Evolutionary conservation across 2,888 invertebrate genomes (phyloP).

Genomic region (Nemotelus pantherinus): DNA sequence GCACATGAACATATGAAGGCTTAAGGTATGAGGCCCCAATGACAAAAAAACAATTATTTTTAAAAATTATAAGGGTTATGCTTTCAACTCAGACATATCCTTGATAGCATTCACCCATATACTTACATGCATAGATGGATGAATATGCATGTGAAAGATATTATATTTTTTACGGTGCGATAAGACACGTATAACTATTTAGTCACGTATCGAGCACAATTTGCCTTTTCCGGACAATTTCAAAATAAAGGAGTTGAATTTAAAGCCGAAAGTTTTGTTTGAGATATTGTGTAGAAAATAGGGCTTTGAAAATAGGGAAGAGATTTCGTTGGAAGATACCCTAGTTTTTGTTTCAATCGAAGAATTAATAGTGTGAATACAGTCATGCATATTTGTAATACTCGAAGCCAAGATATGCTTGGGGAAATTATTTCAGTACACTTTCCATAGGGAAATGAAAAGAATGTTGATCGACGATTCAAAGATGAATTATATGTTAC

Average conservation of each 20-base stretch:
- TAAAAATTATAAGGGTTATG: slow-evolving; percentile 27
- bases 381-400: too few species aligned
- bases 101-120: neutral
- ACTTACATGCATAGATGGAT: neutral
- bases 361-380: too few species aligned
- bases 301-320: too few species aligned
- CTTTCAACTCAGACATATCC: slow-evolving; percentile 9
- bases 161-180: slow-evolving; percentile 7
- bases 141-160: neutral
- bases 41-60: neutral
- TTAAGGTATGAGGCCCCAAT: neutral
- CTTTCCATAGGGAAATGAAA: too few species aligned
- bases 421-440: too few species aligned
- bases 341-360: too few species aligned
- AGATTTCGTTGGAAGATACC: too few species aligned
- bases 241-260: neutral
- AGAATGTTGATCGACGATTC: too few species aligned
- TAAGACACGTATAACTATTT: slow-evolving; percentile 25
- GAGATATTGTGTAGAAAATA: too few species aligned
- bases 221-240: slow-evolving; percentile 26
- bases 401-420: too few species aligned
- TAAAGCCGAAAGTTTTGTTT: neutral
- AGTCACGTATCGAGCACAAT: slow-evolving; percentile 28
- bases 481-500: too few species aligned
- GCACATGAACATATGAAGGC: too few species aligned